Evolutionary conservation across 2,888 invertebrate species (phyloP), one percentile per base, ranked within the genome.

Genomic region (Lithodes maja): DNA sequence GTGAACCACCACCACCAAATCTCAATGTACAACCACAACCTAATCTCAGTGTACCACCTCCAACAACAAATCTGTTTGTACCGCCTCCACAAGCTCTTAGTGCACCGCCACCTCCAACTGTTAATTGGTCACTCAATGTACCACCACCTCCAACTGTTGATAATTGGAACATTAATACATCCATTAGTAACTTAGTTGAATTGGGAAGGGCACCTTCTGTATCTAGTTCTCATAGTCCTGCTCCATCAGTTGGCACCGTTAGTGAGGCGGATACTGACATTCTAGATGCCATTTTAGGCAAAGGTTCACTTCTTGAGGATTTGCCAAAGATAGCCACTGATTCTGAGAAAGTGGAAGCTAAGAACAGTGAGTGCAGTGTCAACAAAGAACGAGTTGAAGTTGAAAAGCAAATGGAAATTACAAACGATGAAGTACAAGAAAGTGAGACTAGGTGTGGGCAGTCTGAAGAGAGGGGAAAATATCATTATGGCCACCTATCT

Each of bases 401-500:
- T 61, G 61, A 61, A 12, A 61, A 61, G 12, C 61, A 61, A 12
- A 12, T 12, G 12, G 61, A 5, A 7, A 61, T 7, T 61, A 7
- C 61, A 7, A 12, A 12, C 7, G 12, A 61, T 5, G 61, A 61
- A 12, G 61, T 7, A 61, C 61, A 7, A 12, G 61, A 61, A 61
- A 12, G 5, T 7, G 15, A 71, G 5, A 17, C 12, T 71, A 71
- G 17, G n/a, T 5, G n/a, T 17, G n/a, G n/a, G 17, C 71, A 12
- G n/a, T 12, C 12, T 71, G 71, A 17, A 3, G 5, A 5, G 12
- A 17, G 17, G 12, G 71, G 17, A 9, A 86, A 53, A 82, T 54
- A 69, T 68, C 81, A 81, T 49, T 84, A 75, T 80, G 33, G 75
- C 9, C 75, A 86, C 53, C 12, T 89, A 49, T 79, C 79, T 75